Evolutionary conservation across 2,113 vertebrate genomes (phyloP).

Genomic region (Chloropsis cyanopogon): DNA sequence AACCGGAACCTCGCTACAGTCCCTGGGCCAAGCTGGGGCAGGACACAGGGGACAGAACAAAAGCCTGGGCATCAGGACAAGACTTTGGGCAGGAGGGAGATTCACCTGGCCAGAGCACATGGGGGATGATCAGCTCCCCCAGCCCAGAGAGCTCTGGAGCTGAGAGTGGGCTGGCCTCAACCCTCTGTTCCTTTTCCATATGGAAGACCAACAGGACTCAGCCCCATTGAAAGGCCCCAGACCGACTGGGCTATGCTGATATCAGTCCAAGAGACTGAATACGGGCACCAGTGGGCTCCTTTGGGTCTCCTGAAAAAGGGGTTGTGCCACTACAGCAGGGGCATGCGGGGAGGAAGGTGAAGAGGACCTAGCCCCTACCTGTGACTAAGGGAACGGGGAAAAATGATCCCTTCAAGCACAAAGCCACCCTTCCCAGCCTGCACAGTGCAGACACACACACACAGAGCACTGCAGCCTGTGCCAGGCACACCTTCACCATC

Average conservation of each 20-base stretch:
- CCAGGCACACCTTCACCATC: background rate
- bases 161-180: background rate
- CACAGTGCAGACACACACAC: background rate
- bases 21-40: slow-evolving; percentile 9
- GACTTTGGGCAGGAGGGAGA: background rate
- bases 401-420: background rate
- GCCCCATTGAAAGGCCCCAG: background rate
- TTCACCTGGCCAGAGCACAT: background rate
- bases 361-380: background rate
- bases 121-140: background rate
- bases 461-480: background rate
- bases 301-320: background rate
- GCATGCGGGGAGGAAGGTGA: background rate
- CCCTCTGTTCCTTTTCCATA: background rate
- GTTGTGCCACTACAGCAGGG: background rate
- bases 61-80: background rate
- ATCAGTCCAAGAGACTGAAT: background rate
- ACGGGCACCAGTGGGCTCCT: background rate
- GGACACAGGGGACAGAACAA: background rate
- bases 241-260: background rate
- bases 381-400: background rate
- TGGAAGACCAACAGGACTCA: background rate
- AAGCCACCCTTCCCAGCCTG: background rate
- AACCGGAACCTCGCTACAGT: background rate
- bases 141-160: background rate